Percentiles rank a stretch among this genome's conserved stretches.
phyloP scores from a whole-genome alignment of 2,113 vertebrate genomes.

The Egretta garzetta region DNA sequence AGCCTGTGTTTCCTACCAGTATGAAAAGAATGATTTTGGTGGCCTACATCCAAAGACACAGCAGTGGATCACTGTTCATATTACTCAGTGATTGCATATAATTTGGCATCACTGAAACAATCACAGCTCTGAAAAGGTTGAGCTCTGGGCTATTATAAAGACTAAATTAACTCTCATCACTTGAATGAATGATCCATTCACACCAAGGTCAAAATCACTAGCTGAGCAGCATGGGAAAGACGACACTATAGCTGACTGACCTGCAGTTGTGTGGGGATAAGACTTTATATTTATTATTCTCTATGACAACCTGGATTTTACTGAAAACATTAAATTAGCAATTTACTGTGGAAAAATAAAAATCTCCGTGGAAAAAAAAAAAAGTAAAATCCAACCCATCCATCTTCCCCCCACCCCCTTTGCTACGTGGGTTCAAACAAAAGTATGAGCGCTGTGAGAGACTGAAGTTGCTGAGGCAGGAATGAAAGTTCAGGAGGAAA shows the following conservation, averaged over 20 bases:
- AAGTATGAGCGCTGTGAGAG: rapidly evolving
- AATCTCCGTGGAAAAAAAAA: background rate
- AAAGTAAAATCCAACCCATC: background rate
- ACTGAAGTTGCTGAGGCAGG: background rate
- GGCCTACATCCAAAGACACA: constrained; percentile 32
- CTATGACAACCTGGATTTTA: background rate
- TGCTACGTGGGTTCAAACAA: background rate
- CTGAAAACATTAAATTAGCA: background rate
- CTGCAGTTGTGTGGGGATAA: background rate
- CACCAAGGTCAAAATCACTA: constrained; percentile 57
- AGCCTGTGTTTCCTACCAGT: background rate
- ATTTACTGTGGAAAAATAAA: background rate
- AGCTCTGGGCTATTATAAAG: constrained; percentile 45
- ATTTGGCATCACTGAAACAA: constrained; percentile 62
- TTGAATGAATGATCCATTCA: constrained; percentile 63
- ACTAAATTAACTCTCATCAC: constrained; percentile 66
- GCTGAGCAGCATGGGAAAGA: constrained; percentile 8
- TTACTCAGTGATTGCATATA: constrained; percentile 58
- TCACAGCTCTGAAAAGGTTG: constrained; percentile 34
- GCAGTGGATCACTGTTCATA: constrained; percentile 44
- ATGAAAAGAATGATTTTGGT: background rate
- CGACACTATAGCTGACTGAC: background rate
- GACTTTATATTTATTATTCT: background rate
- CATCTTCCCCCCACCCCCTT: background rate
- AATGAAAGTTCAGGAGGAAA: background rate